Percentiles rank a stretch among this genome's conserved stretches.
These are phyloP conservation scores for Corythucha ciliata DNA, from an alignment of 2,888 invertebrate genomes.

Conservation along the genomic window DNA sequence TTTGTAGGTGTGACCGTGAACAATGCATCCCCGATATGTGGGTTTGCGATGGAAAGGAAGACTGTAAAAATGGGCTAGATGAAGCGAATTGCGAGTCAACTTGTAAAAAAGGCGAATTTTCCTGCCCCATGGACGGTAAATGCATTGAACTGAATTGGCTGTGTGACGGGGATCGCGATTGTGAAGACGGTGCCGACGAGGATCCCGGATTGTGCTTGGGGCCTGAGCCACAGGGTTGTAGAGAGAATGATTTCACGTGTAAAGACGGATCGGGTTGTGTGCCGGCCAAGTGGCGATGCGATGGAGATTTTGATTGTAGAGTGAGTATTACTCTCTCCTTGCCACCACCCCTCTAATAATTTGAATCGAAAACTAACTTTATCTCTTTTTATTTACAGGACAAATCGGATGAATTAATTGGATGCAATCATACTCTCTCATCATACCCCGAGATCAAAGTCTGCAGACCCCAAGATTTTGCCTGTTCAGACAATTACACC, in stretches of 20 bases:
- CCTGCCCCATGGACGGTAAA: slow-evolving; percentile 76
- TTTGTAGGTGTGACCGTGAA: slow-evolving; percentile 53
- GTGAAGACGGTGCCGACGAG: slow-evolving; percentile 76
- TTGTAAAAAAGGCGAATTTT: slow-evolving; percentile 83
- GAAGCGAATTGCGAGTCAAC: slow-evolving; percentile 67
- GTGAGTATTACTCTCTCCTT: too few species aligned
- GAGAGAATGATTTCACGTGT: slow-evolving; percentile 64
- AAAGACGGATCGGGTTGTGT: slow-evolving; percentile 65
- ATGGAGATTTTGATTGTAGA: slow-evolving; percentile 78
- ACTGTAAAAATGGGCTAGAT: slow-evolving; percentile 60
- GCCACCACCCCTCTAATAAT: too few species aligned
- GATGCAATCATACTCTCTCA: too few species aligned
- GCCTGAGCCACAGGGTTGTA: slow-evolving; percentile 64
- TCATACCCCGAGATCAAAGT: slow-evolving; percentile 40
- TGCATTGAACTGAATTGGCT: slow-evolving; percentile 80
- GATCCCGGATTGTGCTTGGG: too few species aligned
- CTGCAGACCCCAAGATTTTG: slow-evolving; percentile 63
- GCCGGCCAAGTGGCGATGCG: slow-evolving; percentile 70
- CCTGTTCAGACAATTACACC: slow-evolving; percentile 68
- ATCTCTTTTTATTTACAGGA: too few species aligned
- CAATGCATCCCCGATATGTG: slow-evolving; percentile 57
- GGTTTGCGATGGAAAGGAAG: slow-evolving; percentile 58
- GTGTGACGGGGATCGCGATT: slow-evolving; percentile 79
- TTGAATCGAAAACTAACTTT: too few species aligned
- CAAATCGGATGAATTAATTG: too few species aligned